Evolutionary conservation across 2,888 invertebrate genomes (phyloP).

Genomic region (Phyto melanocephala): DNA sequence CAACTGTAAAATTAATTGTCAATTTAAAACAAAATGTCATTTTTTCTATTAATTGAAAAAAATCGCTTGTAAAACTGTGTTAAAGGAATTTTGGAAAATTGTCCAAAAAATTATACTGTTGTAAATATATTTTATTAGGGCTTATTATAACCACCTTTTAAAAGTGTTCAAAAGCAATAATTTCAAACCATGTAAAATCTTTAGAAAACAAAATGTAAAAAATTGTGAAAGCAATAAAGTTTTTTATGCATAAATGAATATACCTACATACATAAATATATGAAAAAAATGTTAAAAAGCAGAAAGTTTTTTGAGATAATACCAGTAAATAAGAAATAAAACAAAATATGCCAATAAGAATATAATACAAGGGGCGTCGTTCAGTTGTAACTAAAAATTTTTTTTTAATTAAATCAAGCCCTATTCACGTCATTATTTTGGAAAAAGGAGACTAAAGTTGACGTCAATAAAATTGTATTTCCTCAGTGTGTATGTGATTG

Average conservation of each 20-base stretch:
- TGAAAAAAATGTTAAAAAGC: constrained; percentile 3
- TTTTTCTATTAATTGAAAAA: constrained; percentile 27
- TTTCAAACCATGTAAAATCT: neutral
- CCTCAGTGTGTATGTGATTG: constrained; percentile 19
- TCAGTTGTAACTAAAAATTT: neutral
- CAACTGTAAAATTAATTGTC: constrained; percentile 21
- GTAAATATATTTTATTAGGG: neutral
- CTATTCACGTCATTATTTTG: constrained; percentile 48
- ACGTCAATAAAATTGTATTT: neutral
- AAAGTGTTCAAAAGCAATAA: neutral
- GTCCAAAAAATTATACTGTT: neutral
- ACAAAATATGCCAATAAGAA: constrained; percentile 8
- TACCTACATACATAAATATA: neutral
- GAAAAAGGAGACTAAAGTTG: constrained; percentile 36
- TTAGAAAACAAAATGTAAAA: neutral
- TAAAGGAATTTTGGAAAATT: constrained; percentile 21
- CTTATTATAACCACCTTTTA: neutral
- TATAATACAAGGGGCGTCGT: constrained; percentile 33
- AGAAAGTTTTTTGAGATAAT: constrained; percentile 27
- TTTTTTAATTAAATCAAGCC: constrained; percentile 1
- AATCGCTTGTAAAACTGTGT: constrained; percentile 20
- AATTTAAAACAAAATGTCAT: constrained; percentile 11
- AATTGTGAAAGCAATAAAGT: constrained; percentile 10
- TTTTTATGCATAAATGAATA: neutral
- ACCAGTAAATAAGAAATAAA: constrained; percentile 6